These are phyloP conservation scores for Xyrauchen texanus DNA, from an alignment of 2,113 vertebrate genomes.

Conservation along the genomic window DNA sequence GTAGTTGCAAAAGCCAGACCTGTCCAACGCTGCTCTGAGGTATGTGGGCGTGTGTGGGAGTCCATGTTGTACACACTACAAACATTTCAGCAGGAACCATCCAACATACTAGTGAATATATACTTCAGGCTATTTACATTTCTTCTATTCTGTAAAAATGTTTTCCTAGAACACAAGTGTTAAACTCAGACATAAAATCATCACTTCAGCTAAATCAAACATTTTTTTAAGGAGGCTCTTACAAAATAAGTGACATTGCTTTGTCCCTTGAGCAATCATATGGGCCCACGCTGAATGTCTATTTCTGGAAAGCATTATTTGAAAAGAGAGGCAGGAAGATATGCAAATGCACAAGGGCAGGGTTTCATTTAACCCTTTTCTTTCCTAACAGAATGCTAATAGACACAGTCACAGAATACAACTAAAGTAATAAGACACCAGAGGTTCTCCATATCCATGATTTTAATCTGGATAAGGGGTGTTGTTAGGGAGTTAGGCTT, in stretches of 20 bases:
- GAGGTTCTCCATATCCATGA: too few species aligned
- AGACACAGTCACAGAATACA: neutral
- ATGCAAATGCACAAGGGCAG: neutral
- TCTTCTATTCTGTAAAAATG: too few species aligned
- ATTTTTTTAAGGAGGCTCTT: neutral
- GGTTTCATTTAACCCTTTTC: conserved; percentile 12
- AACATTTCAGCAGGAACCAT: neutral
- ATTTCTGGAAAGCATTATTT: neutral
- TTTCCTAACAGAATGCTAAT: neutral
- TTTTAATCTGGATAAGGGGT: too few species aligned
- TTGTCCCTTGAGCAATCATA: too few species aligned
- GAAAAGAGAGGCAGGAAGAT: neutral
- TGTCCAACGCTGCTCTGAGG: neutral
- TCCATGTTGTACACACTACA: conserved; percentile 7
- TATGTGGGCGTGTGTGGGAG: conserved; percentile 1
- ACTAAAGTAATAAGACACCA: neutral
- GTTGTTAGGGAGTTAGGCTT: too few species aligned
- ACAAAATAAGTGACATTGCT: too few species aligned
- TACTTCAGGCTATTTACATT: too few species aligned
- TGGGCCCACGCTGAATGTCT: neutral
- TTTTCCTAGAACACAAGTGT: neutral
- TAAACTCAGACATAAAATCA: neutral
- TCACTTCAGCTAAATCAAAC: too few species aligned
- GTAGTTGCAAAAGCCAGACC: conserved; percentile 2
- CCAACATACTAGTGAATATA: neutral